These are phyloP conservation scores for Psilopsiagon aymara DNA, from an alignment of 2,113 vertebrate genomes.

Conservation along the genomic window DNA sequence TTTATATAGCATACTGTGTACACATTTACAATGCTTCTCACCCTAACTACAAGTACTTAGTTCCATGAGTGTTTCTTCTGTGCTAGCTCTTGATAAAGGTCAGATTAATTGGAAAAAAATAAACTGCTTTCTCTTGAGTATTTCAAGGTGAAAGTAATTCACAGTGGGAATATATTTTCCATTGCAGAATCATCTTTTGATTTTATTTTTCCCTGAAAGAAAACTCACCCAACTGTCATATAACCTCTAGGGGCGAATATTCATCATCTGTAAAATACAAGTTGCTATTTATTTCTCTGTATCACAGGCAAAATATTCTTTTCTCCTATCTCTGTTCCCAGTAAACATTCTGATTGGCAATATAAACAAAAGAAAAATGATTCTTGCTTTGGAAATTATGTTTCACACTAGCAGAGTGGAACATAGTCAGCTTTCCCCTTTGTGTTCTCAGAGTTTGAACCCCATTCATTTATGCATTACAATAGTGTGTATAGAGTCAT, in stretches of 20 bases:
- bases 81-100: constrained; percentile 48
- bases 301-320: background rate
- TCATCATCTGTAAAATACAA: constrained; percentile 38
- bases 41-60: background rate
- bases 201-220: constrained; percentile 15
- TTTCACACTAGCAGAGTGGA: background rate
- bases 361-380: background rate
- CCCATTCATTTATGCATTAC: background rate
- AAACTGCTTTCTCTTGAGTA: constrained; percentile 8
- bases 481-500: background rate
- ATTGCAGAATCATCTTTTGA: background rate
- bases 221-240: constrained; percentile 18
- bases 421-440: background rate
- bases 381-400: background rate
- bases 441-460: background rate
- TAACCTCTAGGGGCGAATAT: constrained; percentile 11
- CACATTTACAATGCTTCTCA: background rate
- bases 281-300: constrained; percentile 1
- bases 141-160: constrained; percentile 16
- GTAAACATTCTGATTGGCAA: constrained; percentile 22
- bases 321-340: background rate
- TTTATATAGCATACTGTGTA: background rate
- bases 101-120: constrained; percentile 51
- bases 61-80: background rate
- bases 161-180: background rate